Conservation (phyloP, 64 coral and sea anemone species). For the Montipora efflorescens region DNA sequence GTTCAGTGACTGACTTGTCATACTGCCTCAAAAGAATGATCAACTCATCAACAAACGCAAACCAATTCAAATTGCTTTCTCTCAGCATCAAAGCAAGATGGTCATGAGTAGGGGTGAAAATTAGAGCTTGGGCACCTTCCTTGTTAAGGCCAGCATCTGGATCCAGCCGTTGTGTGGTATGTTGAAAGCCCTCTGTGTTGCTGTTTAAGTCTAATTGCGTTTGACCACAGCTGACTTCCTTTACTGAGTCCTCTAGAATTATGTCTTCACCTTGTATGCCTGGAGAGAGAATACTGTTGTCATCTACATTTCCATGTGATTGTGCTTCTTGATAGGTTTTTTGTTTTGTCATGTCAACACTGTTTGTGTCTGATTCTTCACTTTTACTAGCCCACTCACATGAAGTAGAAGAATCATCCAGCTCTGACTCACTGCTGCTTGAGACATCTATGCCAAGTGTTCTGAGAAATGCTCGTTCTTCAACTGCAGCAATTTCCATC, state of each 20-base stretch:
- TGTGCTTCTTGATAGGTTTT: too few relatives aligned
- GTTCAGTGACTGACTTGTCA: background rate
- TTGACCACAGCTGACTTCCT: background rate
- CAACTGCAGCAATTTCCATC: too few relatives aligned
- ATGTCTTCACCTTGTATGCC: too few relatives aligned
- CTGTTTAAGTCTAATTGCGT: background rate
- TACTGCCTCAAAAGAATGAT: constrained; percentile 18
- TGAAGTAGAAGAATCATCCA: too few relatives aligned
- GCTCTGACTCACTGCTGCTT: too few relatives aligned
- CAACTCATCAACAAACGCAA: constrained; percentile 46
- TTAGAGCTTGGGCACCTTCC: background rate
- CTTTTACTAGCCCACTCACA: too few relatives aligned
- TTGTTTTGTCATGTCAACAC: too few relatives aligned
- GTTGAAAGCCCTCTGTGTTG: background rate
- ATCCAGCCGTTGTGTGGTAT: background rate
- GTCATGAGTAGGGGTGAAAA: constrained; percentile 33
- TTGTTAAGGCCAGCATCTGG: constrained; percentile 35
- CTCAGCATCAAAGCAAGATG: constrained; percentile 45
- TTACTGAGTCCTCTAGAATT: background rate
- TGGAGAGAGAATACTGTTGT: too few relatives aligned
- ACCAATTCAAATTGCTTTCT: constrained; percentile 58
- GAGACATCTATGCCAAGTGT: too few relatives aligned
- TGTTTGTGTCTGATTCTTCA: too few relatives aligned
- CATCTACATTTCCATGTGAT: too few relatives aligned
- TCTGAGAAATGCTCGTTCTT: too few relatives aligned